phyloP scores from a whole-genome alignment of 2,797 vertebrate species.

The Sphenopsis melanotis region DNA sequence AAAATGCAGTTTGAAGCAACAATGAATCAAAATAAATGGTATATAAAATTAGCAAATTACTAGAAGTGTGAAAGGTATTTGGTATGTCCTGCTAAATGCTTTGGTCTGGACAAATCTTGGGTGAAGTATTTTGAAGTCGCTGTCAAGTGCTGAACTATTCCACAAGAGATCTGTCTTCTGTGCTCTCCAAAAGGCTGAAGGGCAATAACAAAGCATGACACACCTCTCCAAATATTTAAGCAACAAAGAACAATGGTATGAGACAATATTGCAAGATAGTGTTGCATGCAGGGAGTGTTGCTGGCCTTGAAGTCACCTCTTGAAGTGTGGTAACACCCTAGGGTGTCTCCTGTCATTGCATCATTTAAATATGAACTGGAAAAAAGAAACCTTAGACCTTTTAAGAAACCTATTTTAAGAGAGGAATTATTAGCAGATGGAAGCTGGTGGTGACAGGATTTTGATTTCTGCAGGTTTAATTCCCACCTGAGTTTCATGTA shows the following conservation, averaged over 20 bases:
- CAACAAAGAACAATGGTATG: constrained; percentile 33
- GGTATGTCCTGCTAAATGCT: background rate
- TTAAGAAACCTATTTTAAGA: constrained; percentile 2
- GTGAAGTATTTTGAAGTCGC: background rate
- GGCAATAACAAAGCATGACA: background rate
- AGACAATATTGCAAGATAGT: constrained; percentile 32
- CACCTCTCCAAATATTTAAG: constrained; percentile 43
- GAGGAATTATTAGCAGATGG: background rate
- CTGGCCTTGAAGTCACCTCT: constrained; percentile 61
- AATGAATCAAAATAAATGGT: background rate
- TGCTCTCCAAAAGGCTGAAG: background rate
- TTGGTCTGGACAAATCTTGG: background rate
- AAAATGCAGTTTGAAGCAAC: background rate
- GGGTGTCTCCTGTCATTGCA: constrained; percentile 55
- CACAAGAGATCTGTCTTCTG: background rate
- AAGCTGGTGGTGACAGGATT: background rate
- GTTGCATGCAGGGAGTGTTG: constrained; percentile 35
- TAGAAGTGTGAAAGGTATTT: background rate
- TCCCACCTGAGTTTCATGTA: background rate
- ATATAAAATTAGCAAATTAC: background rate
- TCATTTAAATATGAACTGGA: background rate
- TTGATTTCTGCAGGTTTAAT: background rate
- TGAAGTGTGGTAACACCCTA: constrained; percentile 41
- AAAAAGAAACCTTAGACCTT: constrained; percentile 14
- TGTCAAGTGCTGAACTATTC: background rate